These are phyloP conservation scores for Diogma glabrata DNA, from an alignment of 2,888 invertebrate genomes.

Conservation along the genomic window DNA sequence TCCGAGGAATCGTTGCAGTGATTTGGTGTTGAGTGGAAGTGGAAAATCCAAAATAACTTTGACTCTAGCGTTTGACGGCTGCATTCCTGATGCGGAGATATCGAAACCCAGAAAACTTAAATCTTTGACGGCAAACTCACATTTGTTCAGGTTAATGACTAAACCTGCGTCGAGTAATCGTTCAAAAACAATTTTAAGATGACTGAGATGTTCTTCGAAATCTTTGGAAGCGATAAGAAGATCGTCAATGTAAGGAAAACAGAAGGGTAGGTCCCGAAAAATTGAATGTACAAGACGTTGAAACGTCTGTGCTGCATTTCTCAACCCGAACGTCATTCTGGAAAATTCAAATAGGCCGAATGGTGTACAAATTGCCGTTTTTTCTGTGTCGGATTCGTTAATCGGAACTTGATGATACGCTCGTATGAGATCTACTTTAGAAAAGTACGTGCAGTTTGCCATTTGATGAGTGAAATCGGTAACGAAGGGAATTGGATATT, in stretches of 20 bases:
- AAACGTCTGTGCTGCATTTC: constrained; percentile 29
- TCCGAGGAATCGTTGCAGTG: background rate
- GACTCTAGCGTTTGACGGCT: background rate
- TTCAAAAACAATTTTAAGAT: constrained; percentile 20
- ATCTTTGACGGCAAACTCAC: background rate
- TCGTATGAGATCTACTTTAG: background rate
- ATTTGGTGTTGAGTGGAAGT: background rate
- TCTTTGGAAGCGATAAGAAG: constrained; percentile 21
- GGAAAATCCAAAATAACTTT: background rate
- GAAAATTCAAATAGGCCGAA: constrained; percentile 29
- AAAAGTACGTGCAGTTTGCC: too few relatives aligned
- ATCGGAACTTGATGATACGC: background rate
- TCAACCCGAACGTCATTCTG: constrained; percentile 27
- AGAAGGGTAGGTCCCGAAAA: constrained; percentile 21
- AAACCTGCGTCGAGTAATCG: constrained; percentile 21
- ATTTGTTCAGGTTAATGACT: constrained; percentile 16
- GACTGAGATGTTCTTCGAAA: constrained; percentile 19
- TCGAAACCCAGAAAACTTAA: background rate
- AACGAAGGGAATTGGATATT: background rate
- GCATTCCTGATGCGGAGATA: background rate
- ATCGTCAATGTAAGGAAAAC: constrained; percentile 9
- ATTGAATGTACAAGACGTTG: constrained; percentile 26
- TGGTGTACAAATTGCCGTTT: constrained; percentile 20
- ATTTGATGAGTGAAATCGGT: background rate
- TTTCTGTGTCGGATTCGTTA: background rate